Evolutionary conservation across 2,888 invertebrate genomes (phyloP), one percentile per base, ranked within the genome.

Genomic region (Nycteola revayana): DNA sequence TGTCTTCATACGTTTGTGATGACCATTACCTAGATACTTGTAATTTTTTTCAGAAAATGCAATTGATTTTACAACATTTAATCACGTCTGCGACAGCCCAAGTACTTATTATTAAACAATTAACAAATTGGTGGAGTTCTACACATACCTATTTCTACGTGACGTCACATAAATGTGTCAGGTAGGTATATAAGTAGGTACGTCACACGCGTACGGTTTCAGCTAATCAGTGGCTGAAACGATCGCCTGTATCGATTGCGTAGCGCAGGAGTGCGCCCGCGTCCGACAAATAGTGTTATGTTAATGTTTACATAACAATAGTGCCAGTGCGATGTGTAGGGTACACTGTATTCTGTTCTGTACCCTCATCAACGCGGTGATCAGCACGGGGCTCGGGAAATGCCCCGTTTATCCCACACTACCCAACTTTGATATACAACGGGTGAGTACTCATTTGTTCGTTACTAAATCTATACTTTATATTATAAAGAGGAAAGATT

Each of bases 321-420:
- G 39, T 42, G 40, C 41, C 29, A 9, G 67, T 70, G 76, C 50
- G 32, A 84, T 85, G 87, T 82, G 80, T 77, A 78, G 45, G 65
- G 77, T 54, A 62, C 66, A 61, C 42, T 52, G 78, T 24, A 40
- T 79, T 36, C 50, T 80, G 37, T 60, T 80, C 38, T 70, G 68
- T 39, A 58, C 62, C 10, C 40, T 74, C 25, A 43, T 69, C 14
- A 65, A 64, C 33, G 60, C 65, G n/a, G 82, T 66, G 40, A 42
- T 68, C 18, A 60, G 71, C 39, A 83, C 90, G 28, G 93, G 93
- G 25, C 79, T 94, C 24, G 94, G 94, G 43, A 90, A 89, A 61
- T 94, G 94, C 60, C 94, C 94, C 3, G 90, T 91, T 49, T 91
- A 93, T 69, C 91, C 91, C 29, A 90, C 91, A 53, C 88, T 93